phyloP scores from a whole-genome alignment of 1,140 invertebrate genomes.

The Cepaea nemoralis region DNA sequence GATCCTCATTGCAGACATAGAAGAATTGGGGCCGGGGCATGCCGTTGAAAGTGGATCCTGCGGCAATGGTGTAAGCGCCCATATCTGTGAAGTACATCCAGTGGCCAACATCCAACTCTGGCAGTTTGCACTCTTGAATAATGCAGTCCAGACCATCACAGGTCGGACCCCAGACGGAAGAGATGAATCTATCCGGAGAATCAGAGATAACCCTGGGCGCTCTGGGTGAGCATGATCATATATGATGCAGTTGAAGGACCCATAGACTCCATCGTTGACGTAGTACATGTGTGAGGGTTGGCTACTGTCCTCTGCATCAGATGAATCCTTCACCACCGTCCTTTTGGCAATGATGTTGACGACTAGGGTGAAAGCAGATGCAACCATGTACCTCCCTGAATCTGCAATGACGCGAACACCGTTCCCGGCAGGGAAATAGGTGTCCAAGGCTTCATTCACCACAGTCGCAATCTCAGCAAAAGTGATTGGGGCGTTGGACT shows the following conservation, averaged over 20 bases:
- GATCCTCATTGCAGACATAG: slow-evolving; percentile 65
- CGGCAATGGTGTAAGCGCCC: slow-evolving; percentile 93
- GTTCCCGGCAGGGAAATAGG: slow-evolving; percentile 82
- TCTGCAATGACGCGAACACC: slow-evolving; percentile 91
- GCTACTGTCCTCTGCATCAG: slow-evolving; percentile 47
- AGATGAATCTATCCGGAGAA: slow-evolving; percentile 22
- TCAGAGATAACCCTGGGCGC: slow-evolving; percentile 77
- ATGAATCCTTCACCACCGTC: slow-evolving; percentile 72
- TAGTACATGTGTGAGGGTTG: slow-evolving; percentile 81
- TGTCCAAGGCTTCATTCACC: slow-evolving; percentile 79
- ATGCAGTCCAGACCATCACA: slow-evolving; percentile 94
- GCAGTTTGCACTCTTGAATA: slow-evolving; percentile 79
- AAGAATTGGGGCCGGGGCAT: slow-evolving; percentile 81
- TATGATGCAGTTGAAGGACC: slow-evolving; percentile 96
- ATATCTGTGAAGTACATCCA: slow-evolving; percentile 91
- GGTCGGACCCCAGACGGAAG: slow-evolving; percentile 90
- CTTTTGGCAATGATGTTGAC: slow-evolving; percentile 88
- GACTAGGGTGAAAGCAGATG: slow-evolving; percentile 91
- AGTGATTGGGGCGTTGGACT: slow-evolving; percentile 63
- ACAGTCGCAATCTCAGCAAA: slow-evolving; percentile 69
- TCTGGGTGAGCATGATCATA: slow-evolving; percentile 90
- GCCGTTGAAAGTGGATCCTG: slow-evolving; percentile 91
- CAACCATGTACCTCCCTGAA: slow-evolving; percentile 92
- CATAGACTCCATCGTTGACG: slow-evolving; percentile 96
- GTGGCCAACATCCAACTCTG: slow-evolving; percentile 83